Evolutionary conservation across 2,113 vertebrate species (phyloP).

Genomic region (Cryptotis parvus): DNA sequence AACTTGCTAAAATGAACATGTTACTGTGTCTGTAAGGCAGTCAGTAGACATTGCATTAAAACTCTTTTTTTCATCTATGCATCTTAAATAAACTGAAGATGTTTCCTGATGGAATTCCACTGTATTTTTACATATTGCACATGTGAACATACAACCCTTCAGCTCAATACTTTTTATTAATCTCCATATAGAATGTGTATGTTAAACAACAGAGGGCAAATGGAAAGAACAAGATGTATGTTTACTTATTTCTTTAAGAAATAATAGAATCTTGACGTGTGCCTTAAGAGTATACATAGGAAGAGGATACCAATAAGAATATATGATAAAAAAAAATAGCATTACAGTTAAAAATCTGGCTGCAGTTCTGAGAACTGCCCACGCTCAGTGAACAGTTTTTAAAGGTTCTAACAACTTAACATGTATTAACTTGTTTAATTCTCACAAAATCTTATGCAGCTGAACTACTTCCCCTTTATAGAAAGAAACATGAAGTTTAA

Average conservation of each 20-base stretch:
- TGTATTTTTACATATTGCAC: not conserved
- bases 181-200: not conserved
- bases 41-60: not conserved
- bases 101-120: not conserved
- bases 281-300: not conserved
- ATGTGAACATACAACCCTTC: not conserved
- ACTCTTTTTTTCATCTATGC: not conserved
- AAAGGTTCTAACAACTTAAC: not conserved
- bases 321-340: not conserved
- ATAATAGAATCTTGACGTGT: not conserved
- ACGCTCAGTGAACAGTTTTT: not conserved
- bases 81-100: slow-evolving; percentile 10
- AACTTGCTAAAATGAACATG: not conserved
- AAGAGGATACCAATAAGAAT: not conserved
- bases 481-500: not conserved
- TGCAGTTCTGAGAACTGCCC: not conserved
- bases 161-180: not conserved
- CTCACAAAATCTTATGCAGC: not conserved
- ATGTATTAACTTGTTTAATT: not conserved
- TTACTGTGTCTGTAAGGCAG: not conserved
- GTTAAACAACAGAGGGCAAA: not conserved
- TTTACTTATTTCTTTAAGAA: not conserved
- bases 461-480: not conserved
- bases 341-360: not conserved
- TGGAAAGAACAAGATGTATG: not conserved